phyloP scores from a whole-genome alignment of 1,140 invertebrate species.

The Drosophila ambigua region DNA sequence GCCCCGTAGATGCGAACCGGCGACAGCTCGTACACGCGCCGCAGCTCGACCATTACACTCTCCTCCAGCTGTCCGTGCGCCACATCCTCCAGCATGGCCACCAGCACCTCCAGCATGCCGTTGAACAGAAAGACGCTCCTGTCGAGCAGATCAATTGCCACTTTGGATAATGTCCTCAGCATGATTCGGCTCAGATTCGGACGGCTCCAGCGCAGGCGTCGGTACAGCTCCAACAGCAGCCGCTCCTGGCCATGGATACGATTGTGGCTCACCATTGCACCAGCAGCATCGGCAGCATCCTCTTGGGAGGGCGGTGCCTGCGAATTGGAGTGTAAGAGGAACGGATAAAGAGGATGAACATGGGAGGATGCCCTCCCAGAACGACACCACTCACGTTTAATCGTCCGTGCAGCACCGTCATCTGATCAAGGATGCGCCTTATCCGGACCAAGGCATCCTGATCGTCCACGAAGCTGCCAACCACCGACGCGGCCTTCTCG shows the following conservation, averaged over 20 bases:
- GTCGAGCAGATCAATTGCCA: background rate
- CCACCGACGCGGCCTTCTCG: constrained; percentile 35
- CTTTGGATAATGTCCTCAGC: constrained; percentile 20
- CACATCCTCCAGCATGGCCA: constrained; percentile 31
- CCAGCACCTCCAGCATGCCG: constrained; percentile 38
- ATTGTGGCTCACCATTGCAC: constrained; percentile 1
- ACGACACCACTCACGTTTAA: constrained; percentile 76
- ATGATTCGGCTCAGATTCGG: constrained; percentile 1
- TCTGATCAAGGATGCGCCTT: background rate
- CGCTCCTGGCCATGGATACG: constrained; percentile 34
- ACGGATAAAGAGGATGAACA: too few relatives aligned
- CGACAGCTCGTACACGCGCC: constrained; percentile 20
- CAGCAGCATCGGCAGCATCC: background rate
- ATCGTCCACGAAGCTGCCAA: constrained; percentile 44
- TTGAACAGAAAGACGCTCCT: constrained; percentile 84
- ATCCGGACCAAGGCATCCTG: constrained; percentile 17
- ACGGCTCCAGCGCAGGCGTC: constrained; percentile 26
- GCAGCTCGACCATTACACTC: background rate
- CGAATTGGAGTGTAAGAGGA: too few relatives aligned
- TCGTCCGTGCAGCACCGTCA: constrained; percentile 16
- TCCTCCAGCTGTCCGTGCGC: background rate
- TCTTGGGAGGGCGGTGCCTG: background rate
- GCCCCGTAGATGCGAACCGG: constrained; percentile 4
- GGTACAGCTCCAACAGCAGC: constrained; percentile 35
- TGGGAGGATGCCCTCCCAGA: too few relatives aligned